A percentile compares a stretch with the other conserved stretches of the same genome.
Conservation (phyloP, 1,140 invertebrate species). For the Solenopsis invicta region DNA sequence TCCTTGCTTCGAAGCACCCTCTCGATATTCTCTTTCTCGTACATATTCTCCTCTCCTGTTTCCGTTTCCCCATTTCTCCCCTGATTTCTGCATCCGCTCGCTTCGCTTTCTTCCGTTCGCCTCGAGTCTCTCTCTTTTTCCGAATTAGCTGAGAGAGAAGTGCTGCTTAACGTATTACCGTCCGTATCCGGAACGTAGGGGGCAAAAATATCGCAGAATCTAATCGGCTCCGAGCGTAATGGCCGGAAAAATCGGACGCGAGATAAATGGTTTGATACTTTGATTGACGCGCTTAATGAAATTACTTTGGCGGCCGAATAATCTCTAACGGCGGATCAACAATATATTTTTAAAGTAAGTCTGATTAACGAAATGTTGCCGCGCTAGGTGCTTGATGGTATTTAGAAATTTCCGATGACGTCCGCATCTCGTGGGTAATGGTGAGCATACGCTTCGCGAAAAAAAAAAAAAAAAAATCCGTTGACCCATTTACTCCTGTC, state of each 20-base stretch:
- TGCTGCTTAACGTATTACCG: conserved; percentile 57
- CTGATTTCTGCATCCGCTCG: conserved; percentile 9
- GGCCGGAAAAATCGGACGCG: conserved; percentile 43
- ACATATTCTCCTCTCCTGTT: conserved; percentile 28
- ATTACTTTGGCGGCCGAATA: conserved; percentile 18
- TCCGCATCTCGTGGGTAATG: background rate
- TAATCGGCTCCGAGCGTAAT: conserved; percentile 45
- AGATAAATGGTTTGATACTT: conserved; percentile 48
- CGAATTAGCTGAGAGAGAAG: conserved; percentile 43
- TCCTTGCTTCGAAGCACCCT: background rate
- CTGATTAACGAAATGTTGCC: background rate
- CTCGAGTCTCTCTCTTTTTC: conserved; percentile 40
- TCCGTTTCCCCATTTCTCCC: conserved; percentile 14
- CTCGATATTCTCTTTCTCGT: conserved; percentile 23
- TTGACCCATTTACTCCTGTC: conserved; percentile 42
- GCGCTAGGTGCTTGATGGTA: background rate
- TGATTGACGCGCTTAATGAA: conserved; percentile 45
- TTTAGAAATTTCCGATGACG: background rate
- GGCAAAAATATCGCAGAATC: conserved; percentile 44
- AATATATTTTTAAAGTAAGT: conserved; percentile 27
- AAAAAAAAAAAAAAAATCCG: conserved; percentile 12
- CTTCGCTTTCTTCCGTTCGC: conserved; percentile 6
- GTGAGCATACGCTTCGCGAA: background rate
- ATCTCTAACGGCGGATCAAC: background rate
- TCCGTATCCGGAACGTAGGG: conserved; percentile 38